A percentile compares a stretch with the other conserved stretches of the same genome.
Evolutionary conservation across 2,888 invertebrate genomes (phyloP).

Genomic region (Drosophila imparisetae): DNA sequence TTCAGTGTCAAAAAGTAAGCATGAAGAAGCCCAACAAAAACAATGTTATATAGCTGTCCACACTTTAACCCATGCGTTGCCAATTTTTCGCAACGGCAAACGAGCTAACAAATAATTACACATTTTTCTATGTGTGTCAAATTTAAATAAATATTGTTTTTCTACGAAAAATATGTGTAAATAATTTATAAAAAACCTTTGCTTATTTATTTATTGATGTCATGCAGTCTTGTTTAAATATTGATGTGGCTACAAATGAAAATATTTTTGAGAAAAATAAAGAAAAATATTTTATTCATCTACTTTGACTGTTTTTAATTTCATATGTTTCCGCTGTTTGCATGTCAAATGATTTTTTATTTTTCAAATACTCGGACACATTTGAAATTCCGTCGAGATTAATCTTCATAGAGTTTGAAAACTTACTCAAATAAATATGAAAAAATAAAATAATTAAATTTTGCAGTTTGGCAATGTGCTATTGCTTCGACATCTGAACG

Average conservation of each 20-base stretch:
- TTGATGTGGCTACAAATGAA: background rate
- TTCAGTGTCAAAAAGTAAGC: slow-evolving; percentile 27
- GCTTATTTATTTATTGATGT: background rate
- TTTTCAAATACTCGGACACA: background rate
- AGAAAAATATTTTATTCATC: background rate
- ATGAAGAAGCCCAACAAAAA: slow-evolving; percentile 24
- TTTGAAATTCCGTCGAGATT: background rate
- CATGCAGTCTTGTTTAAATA: background rate
- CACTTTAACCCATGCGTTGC: slow-evolving; percentile 28
- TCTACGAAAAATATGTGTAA: background rate
- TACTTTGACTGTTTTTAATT: background rate
- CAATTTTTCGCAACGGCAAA: background rate
- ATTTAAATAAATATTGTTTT: background rate
- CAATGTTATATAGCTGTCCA: slow-evolving; percentile 33
- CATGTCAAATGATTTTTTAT: background rate
- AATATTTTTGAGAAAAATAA: background rate
- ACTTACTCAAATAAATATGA: background rate
- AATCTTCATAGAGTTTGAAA: background rate
- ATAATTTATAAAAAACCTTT: background rate
- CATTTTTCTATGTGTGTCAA: background rate
- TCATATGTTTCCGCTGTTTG: background rate
- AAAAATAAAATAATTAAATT: background rate
- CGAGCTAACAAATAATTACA: background rate
- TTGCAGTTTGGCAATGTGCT: background rate
- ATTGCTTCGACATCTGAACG: background rate